Percentiles rank a stretch among this genome's conserved stretches.
These are phyloP conservation scores for Mythimna pallens DNA, from an alignment of 2,888 invertebrate species.

Conservation along the genomic window DNA sequence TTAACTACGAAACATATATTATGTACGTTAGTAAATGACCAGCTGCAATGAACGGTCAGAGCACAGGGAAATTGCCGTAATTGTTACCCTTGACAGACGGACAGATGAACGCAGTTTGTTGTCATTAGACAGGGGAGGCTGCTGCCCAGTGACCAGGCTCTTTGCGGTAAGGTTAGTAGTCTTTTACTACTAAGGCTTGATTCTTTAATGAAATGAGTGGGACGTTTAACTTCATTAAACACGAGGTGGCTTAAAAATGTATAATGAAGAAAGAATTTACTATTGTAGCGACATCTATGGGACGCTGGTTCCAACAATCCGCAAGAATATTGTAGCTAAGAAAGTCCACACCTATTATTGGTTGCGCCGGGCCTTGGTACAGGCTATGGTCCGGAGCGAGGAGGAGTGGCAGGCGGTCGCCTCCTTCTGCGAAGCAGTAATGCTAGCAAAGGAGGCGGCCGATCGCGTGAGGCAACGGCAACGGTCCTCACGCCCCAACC, in stretches of 20 bases:
- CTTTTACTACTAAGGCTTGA: background rate
- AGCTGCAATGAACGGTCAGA: constrained; percentile 16
- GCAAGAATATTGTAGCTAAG: too few species aligned
- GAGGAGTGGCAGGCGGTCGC: too few species aligned
- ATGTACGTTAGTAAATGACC: background rate
- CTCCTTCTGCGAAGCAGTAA: too few species aligned
- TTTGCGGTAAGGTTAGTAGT: background rate
- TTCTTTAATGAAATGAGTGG: background rate
- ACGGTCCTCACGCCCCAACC: too few species aligned
- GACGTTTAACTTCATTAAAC: background rate
- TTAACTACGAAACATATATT: background rate
- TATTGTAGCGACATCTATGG: too few species aligned
- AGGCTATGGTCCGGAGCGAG: too few species aligned
- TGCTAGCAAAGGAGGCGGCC: too few species aligned
- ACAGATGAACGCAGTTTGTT: constrained; percentile 34
- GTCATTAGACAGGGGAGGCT: constrained; percentile 2
- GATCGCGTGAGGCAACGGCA: too few species aligned
- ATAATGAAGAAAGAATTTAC: background rate
- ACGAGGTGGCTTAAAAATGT: background rate
- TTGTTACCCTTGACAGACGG: constrained; percentile 19
- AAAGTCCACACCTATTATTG: too few species aligned
- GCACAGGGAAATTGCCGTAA: constrained; percentile 29
- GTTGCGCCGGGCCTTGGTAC: too few species aligned
- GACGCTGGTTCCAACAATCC: too few species aligned
- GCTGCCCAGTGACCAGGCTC: background rate